phyloP scores from a whole-genome alignment of 1,140 invertebrate genomes.

The Psix sp. region DNA sequence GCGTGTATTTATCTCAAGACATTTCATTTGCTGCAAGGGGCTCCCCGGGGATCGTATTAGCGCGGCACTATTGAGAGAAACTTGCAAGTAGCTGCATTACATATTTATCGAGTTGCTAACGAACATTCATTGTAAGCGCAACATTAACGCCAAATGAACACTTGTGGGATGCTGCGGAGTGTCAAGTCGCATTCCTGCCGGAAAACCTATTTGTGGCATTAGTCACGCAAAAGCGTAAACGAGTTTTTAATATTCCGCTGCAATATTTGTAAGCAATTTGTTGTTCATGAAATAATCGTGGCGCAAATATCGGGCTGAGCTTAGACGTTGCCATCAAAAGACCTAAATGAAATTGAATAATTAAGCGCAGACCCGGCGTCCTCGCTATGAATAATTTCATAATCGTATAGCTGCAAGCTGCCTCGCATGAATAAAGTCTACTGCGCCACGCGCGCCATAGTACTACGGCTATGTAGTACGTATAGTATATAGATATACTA shows the following conservation, averaged over 20 bases:
- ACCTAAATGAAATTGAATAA: constrained; percentile 33
- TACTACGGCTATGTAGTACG: constrained; percentile 29
- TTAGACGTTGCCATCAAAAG: not conserved
- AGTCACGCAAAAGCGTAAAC: too few relatives aligned
- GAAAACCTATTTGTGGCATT: too few relatives aligned
- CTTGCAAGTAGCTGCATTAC: constrained; percentile 36
- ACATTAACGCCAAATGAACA: constrained; percentile 47
- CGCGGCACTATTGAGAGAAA: constrained; percentile 31
- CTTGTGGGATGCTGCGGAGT: constrained; percentile 27
- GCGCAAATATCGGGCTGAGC: not conserved
- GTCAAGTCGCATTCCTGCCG: not conserved
- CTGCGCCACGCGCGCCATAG: constrained; percentile 26
- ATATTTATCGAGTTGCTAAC: constrained; percentile 33
- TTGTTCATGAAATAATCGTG: too few relatives aligned
- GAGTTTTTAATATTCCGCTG: too few relatives aligned
- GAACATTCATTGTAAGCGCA: constrained; percentile 43
- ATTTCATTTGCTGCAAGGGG: constrained; percentile 17
- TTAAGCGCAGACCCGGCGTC: constrained; percentile 15
- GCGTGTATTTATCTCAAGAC: constrained; percentile 22
- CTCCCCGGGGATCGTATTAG: constrained; percentile 26
- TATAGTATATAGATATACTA: constrained; percentile 25
- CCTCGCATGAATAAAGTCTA: constrained; percentile 40
- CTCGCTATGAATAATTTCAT: constrained; percentile 34
- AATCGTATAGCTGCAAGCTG: constrained; percentile 21
- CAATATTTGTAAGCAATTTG: too few relatives aligned